These are phyloP conservation scores for Bellardia bayeri DNA, from an alignment of 2,888 invertebrate species.

Conservation along the genomic window DNA sequence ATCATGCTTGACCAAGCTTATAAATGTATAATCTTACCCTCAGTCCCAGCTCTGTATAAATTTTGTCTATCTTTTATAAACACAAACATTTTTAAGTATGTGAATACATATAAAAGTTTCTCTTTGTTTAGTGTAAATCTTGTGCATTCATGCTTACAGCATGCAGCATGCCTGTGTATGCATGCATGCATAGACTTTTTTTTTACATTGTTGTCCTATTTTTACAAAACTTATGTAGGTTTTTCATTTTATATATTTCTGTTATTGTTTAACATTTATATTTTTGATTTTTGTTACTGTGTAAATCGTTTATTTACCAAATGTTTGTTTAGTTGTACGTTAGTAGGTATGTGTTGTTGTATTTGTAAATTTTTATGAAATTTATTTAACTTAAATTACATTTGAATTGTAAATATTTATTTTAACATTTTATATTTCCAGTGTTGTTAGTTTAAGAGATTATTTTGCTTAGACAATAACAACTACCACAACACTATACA, in stretches of 20 bases:
- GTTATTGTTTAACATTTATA: not conserved
- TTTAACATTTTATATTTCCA: conserved; percentile 11
- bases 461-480: not conserved
- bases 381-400: conserved; percentile 56
- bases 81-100: not conserved
- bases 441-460: conserved; percentile 7
- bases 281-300: not conserved
- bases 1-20: no score
- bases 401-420: conserved; percentile 58
- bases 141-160: conserved; percentile 25
- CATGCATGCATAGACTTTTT: not conserved
- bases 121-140: conserved; percentile 17
- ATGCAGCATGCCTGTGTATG: conserved; percentile 10
- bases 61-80: no score
- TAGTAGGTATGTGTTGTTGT: not conserved
- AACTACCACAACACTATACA: not conserved
- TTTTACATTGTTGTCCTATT: conserved; percentile 11
- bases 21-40: no score
- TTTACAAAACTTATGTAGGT: not conserved
- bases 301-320: conserved; percentile 12
- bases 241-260: not conserved
- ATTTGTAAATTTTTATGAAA: conserved; percentile 2
- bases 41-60: no score
- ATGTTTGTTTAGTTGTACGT: conserved; percentile 25
- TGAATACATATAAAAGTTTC: not conserved